Conservation (phyloP, 2,113 vertebrate genomes). For the Chrysemys picta region DNA sequence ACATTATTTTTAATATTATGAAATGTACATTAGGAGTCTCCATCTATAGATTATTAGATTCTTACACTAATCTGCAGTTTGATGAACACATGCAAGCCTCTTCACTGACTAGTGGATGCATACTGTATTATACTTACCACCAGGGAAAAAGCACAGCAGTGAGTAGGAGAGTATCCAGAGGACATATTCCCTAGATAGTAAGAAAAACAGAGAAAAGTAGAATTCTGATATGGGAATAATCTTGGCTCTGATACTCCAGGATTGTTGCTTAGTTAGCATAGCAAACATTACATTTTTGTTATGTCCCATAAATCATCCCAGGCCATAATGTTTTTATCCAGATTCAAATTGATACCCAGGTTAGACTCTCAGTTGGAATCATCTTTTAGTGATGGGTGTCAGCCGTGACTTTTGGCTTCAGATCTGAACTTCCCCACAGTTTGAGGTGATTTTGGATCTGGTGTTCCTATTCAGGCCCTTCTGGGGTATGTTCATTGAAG, state of each 20-base stretch:
- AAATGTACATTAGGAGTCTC: not conserved
- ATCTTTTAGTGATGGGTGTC: not conserved
- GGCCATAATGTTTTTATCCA: not conserved
- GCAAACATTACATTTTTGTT: not conserved
- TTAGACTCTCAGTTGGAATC: not conserved
- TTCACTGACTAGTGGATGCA: not conserved
- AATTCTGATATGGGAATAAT: not conserved
- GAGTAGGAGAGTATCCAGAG: constrained; percentile 33
- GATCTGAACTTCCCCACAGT: not conserved
- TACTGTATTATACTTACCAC: constrained; percentile 48
- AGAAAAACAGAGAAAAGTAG: constrained; percentile 32
- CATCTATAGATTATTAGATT: not conserved
- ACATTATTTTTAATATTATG: not conserved
- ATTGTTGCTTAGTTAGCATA: not conserved
- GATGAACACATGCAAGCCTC: not conserved
- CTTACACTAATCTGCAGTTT: not conserved
- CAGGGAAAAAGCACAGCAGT: constrained; percentile 33
- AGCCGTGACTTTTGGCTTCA: not conserved
- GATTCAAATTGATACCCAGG: not conserved
- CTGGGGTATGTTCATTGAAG: accelerated
- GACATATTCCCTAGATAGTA: constrained; percentile 45
- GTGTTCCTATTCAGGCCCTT: not conserved
- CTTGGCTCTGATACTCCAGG: not conserved
- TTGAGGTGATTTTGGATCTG: not conserved
- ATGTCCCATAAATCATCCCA: not conserved